Evolutionary conservation across 2,797 vertebrate genomes (phyloP), one percentile per base, ranked within the genome.

Genomic region (Chloroceryle amazona): DNA sequence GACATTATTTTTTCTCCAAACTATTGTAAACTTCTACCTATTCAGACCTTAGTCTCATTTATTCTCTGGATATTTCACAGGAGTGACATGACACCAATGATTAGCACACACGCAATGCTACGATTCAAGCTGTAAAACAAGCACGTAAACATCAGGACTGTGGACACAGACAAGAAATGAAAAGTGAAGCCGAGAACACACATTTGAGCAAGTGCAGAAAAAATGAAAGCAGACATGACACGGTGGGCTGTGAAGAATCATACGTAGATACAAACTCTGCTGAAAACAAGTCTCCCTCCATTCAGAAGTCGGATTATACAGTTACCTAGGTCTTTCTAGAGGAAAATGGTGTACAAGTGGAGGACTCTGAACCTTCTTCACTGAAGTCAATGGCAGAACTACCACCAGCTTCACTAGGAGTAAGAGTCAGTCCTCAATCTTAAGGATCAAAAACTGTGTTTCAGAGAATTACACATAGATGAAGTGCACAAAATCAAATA

Each of bases 121-220:
- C 52, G 60, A 63, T 13, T 93, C 74, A 76, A 87, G 86, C 31
- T 95, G 57, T 39, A 92, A 65, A 23, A 33, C 47, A 54, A 78
- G 72, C 41, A 54, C 13, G 1, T 83, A 91, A 93, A 92, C 72
- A 54, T 23, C 2, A 87, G 41, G 57, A 86, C 88, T 75, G 42
- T 49, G 65, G 75, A 83, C 87, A 93, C 35, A 66, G 66, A 94
- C 78, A 35, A 76, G 88, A 90, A 94, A 91, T 31, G 75, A 88
- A 91, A 81, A 60, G 75, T 41, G 73, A 89, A 31, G 74, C 71
- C 47, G 66, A 42, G 39, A 89, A 94, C 47, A 89, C 41, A 78
- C 4, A 3, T 15, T 31, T 41, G 81, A 90, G 63, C 42, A 41
- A 75, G 35, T 55, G 62, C 28, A 91, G 74, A 88, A 73, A 91